A percentile compares a stretch with the other conserved stretches of the same genome.
Evolutionary conservation across 2,113 vertebrate species (phyloP).

Genomic region (Perca flavescens): DNA sequence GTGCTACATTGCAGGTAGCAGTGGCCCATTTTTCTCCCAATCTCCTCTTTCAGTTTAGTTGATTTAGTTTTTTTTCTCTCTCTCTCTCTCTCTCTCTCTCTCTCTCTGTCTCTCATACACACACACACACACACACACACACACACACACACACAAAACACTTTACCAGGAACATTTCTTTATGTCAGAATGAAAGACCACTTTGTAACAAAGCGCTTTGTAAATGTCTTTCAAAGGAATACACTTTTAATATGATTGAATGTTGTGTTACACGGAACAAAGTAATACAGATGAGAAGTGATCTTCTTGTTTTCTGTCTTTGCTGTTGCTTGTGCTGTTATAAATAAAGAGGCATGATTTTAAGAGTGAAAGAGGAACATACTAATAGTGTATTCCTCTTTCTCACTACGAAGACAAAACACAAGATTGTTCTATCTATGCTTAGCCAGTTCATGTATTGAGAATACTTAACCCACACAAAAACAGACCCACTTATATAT

Average conservation of each 20-base stretch:
- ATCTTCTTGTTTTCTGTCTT: conserved; percentile 14
- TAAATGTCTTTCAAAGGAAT: too few relatives aligned
- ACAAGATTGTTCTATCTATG: too few relatives aligned
- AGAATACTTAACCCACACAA: background rate
- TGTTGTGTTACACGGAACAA: background rate
- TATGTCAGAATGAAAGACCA: too few relatives aligned
- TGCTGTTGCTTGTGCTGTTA: background rate
- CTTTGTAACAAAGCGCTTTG: too few relatives aligned
- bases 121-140: too few relatives aligned
- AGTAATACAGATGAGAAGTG: conserved; percentile 8
- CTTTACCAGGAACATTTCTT: too few relatives aligned
- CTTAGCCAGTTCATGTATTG: too few relatives aligned
- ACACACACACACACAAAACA: too few relatives aligned
- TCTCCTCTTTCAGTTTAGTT: background rate
- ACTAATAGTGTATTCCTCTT: background rate
- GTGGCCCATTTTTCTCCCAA: background rate
- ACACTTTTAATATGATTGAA: too few relatives aligned
- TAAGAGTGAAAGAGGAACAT: conserved; percentile 17
- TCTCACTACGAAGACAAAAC: background rate
- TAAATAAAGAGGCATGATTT: background rate
- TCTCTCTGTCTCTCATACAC: too few relatives aligned
- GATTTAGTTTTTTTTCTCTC: too few relatives aligned
- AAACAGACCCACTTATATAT: too few relatives aligned
- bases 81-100: background rate
- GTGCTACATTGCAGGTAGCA: background rate